phyloP scores from a whole-genome alignment of 2,797 vertebrate genomes.

The Phrynocephalus forsythii region DNA sequence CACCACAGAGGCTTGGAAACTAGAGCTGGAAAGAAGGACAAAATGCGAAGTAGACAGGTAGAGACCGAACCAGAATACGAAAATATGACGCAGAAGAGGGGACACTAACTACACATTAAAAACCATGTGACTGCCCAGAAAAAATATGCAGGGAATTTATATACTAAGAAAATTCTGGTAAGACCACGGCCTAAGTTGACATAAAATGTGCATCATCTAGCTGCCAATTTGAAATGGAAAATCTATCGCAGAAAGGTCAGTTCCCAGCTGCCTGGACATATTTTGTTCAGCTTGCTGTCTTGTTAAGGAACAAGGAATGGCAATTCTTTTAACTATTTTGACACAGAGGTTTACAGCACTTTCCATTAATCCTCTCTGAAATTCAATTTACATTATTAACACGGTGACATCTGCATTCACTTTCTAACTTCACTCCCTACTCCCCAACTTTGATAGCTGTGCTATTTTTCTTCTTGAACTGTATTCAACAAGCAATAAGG shows the following conservation, averaged over 20 bases:
- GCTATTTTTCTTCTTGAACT: constrained; percentile 16
- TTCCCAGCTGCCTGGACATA: not conserved
- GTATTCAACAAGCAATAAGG: constrained; percentile 15
- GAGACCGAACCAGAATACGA: too few species aligned
- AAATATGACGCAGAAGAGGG: too few species aligned
- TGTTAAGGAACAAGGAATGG: not conserved
- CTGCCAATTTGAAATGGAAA: not conserved
- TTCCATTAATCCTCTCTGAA: not conserved
- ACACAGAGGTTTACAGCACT: not conserved
- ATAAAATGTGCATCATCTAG: not conserved
- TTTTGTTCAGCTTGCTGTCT: not conserved
- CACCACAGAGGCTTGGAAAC: too few species aligned
- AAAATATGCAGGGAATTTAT: too few species aligned
- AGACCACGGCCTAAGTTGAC: too few species aligned
- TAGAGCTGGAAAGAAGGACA: too few species aligned
- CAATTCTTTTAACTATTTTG: not conserved
- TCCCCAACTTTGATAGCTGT: not conserved
- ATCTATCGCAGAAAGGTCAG: not conserved
- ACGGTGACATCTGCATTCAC: constrained; percentile 9
- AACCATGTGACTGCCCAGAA: too few species aligned
- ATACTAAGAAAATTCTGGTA: too few species aligned
- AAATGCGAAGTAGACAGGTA: too few species aligned
- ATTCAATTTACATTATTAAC: constrained; percentile 18
- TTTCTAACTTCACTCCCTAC: not conserved
- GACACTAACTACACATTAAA: too few species aligned